Conservation (phyloP, 1,140 invertebrate genomes). For the Sinonovacula constricta region DNA sequence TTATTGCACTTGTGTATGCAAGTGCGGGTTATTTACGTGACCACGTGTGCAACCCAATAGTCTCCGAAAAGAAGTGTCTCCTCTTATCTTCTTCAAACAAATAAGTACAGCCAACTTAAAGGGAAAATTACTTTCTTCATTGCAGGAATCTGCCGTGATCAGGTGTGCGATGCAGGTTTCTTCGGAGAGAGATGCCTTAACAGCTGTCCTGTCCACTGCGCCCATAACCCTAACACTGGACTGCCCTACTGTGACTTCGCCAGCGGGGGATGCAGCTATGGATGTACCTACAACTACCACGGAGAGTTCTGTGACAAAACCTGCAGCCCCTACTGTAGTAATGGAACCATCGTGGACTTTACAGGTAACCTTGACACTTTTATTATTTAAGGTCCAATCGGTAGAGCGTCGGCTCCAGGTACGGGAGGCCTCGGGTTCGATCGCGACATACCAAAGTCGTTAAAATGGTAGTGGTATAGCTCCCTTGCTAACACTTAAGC, state of each 20-base stretch:
- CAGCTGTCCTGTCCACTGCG: conserved; percentile 29
- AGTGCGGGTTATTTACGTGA: neutral
- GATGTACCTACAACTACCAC: conserved; percentile 13
- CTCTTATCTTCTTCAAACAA: neutral
- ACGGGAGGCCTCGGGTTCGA: too few relatives aligned
- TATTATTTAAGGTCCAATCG: too few relatives aligned
- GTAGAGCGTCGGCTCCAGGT: too few relatives aligned
- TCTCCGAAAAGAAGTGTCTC: neutral
- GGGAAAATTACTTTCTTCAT: too few relatives aligned
- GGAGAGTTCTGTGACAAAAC: conserved; percentile 1
- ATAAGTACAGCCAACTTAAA: neutral
- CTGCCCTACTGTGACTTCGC: conserved; percentile 9
- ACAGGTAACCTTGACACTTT: too few relatives aligned
- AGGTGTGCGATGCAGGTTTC: conserved; percentile 24
- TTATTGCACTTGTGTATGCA: neutral
- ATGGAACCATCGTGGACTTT: too few relatives aligned
- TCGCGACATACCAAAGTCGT: too few relatives aligned
- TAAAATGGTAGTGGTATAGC: too few relatives aligned
- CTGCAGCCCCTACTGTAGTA: conserved; percentile 2
- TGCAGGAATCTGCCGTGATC: conserved; percentile 15
- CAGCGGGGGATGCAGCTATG: conserved; percentile 15
- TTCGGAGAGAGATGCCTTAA: conserved; percentile 9
- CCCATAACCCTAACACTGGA: neutral
- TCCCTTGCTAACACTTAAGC: too few relatives aligned
- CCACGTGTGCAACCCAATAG: neutral